phyloP scores from a whole-genome alignment of 2,113 vertebrate genomes.

The Chaetorhynchus papuensis region DNA sequence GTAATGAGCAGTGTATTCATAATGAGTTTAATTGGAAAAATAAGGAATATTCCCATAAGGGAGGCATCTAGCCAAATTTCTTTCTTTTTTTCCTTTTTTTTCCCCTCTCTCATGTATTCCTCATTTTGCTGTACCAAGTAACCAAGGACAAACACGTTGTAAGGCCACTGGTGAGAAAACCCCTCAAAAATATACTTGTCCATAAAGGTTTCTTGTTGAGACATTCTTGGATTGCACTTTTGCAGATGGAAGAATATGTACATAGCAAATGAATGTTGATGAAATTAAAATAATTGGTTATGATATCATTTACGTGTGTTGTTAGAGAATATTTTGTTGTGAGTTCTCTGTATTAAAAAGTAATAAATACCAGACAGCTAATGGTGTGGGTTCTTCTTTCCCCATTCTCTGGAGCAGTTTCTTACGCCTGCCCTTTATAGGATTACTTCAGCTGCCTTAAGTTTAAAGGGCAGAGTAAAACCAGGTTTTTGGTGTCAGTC shows the following conservation, averaged over 20 bases:
- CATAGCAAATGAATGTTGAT: conserved; percentile 76
- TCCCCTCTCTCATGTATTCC: neutral
- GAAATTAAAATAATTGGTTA: conserved; percentile 72
- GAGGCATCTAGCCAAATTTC: conserved; percentile 14
- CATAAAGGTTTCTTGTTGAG: conserved; percentile 63
- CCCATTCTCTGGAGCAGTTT: neutral
- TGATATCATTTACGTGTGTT: conserved; percentile 69
- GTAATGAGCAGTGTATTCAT: neutral
- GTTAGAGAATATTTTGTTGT: conserved; percentile 76
- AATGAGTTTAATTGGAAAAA: neutral
- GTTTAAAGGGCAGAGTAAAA: neutral
- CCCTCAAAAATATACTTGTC: conserved; percentile 40
- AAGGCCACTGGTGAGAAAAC: conserved; percentile 37
- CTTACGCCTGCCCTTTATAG: neutral
- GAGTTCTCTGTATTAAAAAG: conserved; percentile 77
- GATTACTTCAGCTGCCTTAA: neutral
- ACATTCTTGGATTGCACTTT: conserved; percentile 77
- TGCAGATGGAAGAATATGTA: conserved; percentile 73
- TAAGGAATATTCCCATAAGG: neutral
- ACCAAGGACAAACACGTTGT: conserved; percentile 42
- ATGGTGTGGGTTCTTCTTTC: conserved; percentile 30
- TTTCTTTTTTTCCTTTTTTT: neutral
- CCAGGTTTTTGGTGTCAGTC: neutral
- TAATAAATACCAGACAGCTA: conserved; percentile 71
- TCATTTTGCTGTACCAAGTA: conserved; percentile 51